Conservation (phyloP, 2,888 invertebrate species). For the Morpho deidamia region DNA sequence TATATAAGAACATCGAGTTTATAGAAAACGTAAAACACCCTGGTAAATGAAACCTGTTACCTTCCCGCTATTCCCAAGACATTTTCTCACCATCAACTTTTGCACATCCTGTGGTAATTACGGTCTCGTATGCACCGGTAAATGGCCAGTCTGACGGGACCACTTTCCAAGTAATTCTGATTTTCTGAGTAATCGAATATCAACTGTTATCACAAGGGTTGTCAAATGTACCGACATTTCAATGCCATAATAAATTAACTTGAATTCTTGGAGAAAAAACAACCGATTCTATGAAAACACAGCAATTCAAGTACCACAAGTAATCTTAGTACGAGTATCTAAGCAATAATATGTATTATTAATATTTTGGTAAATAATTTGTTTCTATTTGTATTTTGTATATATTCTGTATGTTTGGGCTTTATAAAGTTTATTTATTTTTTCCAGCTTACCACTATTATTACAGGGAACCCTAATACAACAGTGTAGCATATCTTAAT, state of each 20-base stretch:
- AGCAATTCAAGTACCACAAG: too few relatives aligned
- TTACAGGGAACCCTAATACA: too few relatives aligned
- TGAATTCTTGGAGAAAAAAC: too few relatives aligned
- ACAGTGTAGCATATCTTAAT: too few relatives aligned
- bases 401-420: too few relatives aligned
- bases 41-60: neutral
- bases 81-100: conserved; percentile 17
- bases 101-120: conserved; percentile 20
- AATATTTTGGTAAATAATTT: too few relatives aligned
- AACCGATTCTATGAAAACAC: too few relatives aligned
- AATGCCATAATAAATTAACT: neutral
- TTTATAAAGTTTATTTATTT: too few relatives aligned
- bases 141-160: conserved; percentile 16
- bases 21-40: neutral
- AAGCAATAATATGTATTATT: too few relatives aligned
- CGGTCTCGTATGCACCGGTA: conserved; percentile 8
- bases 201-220: conserved; percentile 2
- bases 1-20: neutral
- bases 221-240: neutral
- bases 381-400: too few relatives aligned
- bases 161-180: conserved; percentile 13
- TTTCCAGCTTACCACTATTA: too few relatives aligned
- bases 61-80: neutral
- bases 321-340: too few relatives aligned
- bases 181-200: conserved; percentile 11